Conservation (phyloP, 2,888 invertebrate species). For the Himalopsyche tibetana region DNA sequence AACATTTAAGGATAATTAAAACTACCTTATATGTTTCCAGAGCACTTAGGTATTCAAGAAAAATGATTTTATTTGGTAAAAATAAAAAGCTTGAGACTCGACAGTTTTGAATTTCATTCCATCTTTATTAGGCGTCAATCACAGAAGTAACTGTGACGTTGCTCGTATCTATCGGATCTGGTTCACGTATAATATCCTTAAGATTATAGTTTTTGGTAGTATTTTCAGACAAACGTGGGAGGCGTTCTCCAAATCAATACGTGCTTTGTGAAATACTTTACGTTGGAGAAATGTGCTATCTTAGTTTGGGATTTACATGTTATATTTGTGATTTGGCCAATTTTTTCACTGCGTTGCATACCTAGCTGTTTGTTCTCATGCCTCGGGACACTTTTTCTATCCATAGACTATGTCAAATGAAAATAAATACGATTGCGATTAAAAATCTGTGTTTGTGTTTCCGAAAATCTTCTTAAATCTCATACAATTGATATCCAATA, state of each 20-base stretch:
- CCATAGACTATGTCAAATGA: neutral
- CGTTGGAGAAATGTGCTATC: neutral
- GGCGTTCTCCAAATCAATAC: constrained; percentile 4
- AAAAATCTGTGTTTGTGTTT: too few species aligned
- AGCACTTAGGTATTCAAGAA: too few species aligned
- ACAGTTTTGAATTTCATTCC: too few species aligned
- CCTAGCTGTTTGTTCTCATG: neutral
- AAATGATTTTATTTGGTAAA: too few species aligned
- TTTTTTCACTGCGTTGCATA: neutral
- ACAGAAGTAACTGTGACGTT: too few species aligned
- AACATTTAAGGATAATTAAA: too few species aligned
- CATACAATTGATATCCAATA: too few species aligned
- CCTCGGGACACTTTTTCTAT: neutral
- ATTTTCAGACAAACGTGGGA: neutral
- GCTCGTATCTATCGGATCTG: neutral
- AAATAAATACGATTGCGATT: neutral
- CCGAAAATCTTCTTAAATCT: too few species aligned
- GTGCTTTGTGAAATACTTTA: neutral
- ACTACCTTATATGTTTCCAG: too few species aligned
- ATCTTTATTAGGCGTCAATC: too few species aligned
- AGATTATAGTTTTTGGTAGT: neutral
- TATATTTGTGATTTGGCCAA: constrained; percentile 18
- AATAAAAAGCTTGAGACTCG: too few species aligned
- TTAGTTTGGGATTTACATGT: constrained; percentile 22
- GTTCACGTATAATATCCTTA: neutral